Base-by-base conservation (phyloP, 1,140 invertebrate genomes). In the Andrena cerasifolii region DNA sequence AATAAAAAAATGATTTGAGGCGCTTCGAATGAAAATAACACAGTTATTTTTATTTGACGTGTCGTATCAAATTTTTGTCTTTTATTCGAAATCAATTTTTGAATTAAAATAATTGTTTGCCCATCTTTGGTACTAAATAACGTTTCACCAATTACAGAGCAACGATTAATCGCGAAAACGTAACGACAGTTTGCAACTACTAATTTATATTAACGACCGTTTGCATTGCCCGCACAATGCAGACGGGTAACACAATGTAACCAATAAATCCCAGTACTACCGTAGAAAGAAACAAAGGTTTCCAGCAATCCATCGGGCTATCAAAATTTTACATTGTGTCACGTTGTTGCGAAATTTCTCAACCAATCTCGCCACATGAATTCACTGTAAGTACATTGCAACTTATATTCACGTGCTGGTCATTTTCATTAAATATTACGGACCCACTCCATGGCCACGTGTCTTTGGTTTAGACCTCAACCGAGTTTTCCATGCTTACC, bases 401-500 rank as follows among this genome's bases (percentile, higher is more conserved):
- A n/a, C n/a, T 3, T 12, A 36, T 21, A n/a, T 24, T 4, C 49
- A 8, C 49, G 24, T 51, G 24, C 10, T n/a, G n/a, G n/a, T 40
- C 47, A 49, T 49, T 49, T 16, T n/a, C 36, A 10, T 3, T 40
- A 5, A 40, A 10, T 40, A 10, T 5, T 40, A 40, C 36, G 36
- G 3, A 40, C 10, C 47, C 21, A 18, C 18, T 6, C 47, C 47
- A n/a, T 18, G 18, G 4, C 18, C 47, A n/a, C 47, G 47, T 18
- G 18, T 49, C 24, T 24, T 3, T 21, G 24, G n/a, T 3, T 7
- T 0, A 4, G 40, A 28, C 0, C 7, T 7, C n/a, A 8, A 33
- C 3, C 18, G 10, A 16, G 8, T 14, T 21, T 18, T 3, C 3
- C 14, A 3, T 6, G 54, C 71, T 86, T 65, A 86, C 80, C 72